phyloP scores from a whole-genome alignment of 2,888 invertebrate genomes.

The Argyra leucocephala region DNA sequence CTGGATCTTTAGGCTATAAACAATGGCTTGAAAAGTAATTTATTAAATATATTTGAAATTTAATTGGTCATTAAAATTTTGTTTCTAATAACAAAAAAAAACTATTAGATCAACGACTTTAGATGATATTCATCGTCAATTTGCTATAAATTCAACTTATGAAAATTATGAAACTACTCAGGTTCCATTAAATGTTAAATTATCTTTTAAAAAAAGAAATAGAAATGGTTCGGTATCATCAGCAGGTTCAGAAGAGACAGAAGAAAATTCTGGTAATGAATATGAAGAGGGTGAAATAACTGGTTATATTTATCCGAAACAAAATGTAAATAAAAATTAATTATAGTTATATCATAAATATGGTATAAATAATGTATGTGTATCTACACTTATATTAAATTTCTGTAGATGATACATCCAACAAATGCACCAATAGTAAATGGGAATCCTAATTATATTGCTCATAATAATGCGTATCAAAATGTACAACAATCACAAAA shows the following conservation, averaged over 20 bases:
- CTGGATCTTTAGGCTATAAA: constrained; percentile 63
- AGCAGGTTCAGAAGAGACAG: constrained; percentile 8
- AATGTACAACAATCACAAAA: not conserved
- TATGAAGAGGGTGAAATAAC: constrained; percentile 47
- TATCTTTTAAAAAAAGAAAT: not conserved
- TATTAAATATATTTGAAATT: too few species aligned
- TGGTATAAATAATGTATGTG: too few species aligned
- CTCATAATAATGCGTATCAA: not conserved
- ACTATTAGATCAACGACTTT: constrained; percentile 56
- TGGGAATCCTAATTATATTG: not conserved
- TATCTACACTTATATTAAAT: too few species aligned
- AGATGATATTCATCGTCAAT: constrained; percentile 60
- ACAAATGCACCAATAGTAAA: not conserved
- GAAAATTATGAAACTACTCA: constrained; percentile 22
- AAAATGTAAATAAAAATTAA: constrained; percentile 12
- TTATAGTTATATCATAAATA: too few species aligned
- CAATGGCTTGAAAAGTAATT: constrained; percentile 65
- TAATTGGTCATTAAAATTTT: too few species aligned
- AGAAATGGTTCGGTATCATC: not conserved
- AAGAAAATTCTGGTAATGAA: constrained; percentile 23
- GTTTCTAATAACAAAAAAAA: not conserved
- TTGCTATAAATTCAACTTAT: constrained; percentile 38
- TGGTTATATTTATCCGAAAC: constrained; percentile 39
- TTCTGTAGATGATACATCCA: not conserved
- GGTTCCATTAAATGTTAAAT: constrained; percentile 21